Percentiles rank a stretch among this genome's conserved stretches.
These are phyloP conservation scores for Hydrotaea diabolus DNA, from an alignment of 2,888 invertebrate species.

Conservation along the genomic window DNA sequence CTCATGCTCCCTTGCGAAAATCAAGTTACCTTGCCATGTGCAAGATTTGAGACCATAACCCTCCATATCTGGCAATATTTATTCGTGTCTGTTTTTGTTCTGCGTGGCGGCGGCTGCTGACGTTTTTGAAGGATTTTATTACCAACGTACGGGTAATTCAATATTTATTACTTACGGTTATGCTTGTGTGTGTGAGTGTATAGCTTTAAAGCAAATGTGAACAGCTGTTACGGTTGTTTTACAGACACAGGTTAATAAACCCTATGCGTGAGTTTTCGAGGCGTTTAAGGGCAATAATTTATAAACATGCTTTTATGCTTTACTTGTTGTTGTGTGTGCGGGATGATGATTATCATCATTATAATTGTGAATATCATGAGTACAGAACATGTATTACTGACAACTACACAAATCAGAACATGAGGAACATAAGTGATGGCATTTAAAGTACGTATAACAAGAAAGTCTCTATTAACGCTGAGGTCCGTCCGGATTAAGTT, in stretches of 20 bases:
- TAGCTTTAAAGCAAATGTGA: neutral
- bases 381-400: no score
- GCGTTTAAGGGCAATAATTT: neutral
- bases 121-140: neutral
- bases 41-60: no score
- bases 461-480: no score
- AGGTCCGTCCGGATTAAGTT: no score
- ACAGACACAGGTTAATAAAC: conserved; percentile 24
- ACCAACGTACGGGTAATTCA: neutral
- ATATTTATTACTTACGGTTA: neutral
- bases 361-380: conserved; percentile 1
- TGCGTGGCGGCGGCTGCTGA: neutral
- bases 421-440: no score
- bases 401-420: no score
- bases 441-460: no score
- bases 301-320: neutral
- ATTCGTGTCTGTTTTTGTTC: no score
- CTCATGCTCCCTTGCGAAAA: neutral
- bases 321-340: neutral
- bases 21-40: neutral
- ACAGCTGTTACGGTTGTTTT: neutral
- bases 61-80: no score
- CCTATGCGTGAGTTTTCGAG: neutral
- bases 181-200: no score
- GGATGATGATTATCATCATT: neutral